A percentile compares a stretch with the other conserved stretches of the same genome.
These are phyloP conservation scores for Nudaria mundana DNA, from an alignment of 2,888 invertebrate species.

Conservation along the genomic window DNA sequence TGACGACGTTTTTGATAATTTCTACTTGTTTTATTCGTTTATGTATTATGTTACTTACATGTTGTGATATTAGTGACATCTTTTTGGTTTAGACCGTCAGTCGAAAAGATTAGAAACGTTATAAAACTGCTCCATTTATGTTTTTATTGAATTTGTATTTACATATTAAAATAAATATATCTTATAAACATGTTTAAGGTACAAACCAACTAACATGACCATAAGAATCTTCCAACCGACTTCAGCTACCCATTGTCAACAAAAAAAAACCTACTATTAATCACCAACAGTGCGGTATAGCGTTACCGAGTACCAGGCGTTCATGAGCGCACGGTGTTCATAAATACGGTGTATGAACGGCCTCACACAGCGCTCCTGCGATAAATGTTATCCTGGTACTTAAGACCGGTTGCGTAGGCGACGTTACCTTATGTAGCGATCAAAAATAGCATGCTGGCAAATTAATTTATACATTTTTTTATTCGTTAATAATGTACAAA, in stretches of 20 bases:
- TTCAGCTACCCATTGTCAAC: conserved; percentile 23
- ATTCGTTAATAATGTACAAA: no score
- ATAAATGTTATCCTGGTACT: conserved; percentile 62
- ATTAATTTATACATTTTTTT: no score
- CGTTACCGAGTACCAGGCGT: conserved; percentile 63
- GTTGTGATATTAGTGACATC: conserved; percentile 52
- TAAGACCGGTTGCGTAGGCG: conserved; percentile 61
- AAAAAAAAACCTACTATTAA: conserved; percentile 50
- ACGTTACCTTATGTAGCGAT: conserved; percentile 41
- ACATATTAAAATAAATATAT: not conserved
- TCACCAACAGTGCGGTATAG: conserved; percentile 58
- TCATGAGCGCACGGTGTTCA: conserved; percentile 64
- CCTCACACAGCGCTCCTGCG: conserved; percentile 71
- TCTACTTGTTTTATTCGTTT: conserved; percentile 46
- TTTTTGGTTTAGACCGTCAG: no score
- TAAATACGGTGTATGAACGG: conserved; percentile 71
- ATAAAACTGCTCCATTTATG: no score
- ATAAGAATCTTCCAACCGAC: conserved; percentile 10
- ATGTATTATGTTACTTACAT: conserved; percentile 72
- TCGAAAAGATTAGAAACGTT: no score
- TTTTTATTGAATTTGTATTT: no score
- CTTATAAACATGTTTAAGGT: not conserved
- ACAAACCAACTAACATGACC: conserved; percentile 3
- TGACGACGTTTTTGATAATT: conserved; percentile 67
- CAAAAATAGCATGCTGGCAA: no score